Evolutionary conservation across 2,113 vertebrate species (phyloP).

Genomic region (pig (Sus scrofa)): T2T-Sscrofa CM000817.6:91226001-91226500

Average conservation of each 20-base stretch:
- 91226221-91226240: not conserved
- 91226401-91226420: not conserved
- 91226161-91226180: not conserved
- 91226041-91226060: not conserved
- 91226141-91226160: not conserved
- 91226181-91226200: not conserved
- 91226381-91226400: not conserved
- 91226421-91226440: not conserved
- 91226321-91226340: not conserved
- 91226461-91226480: constrained; percentile 48
- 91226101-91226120: not conserved
- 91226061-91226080: fast-evolving
- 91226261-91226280: fast-evolving
- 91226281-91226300: no score
- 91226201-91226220: not conserved
- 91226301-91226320: not conserved
- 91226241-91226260: not conserved
- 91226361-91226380: not conserved
- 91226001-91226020: no score
- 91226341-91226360: not conserved
- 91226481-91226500: constrained; percentile 60
- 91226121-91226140: not conserved
- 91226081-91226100: not conserved
- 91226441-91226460: constrained; percentile 64
- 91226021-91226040: not conserved